These are phyloP conservation scores for Drosophila guanche DNA, from an alignment of 1,140 invertebrate species.

Conservation along the genomic window DNA sequence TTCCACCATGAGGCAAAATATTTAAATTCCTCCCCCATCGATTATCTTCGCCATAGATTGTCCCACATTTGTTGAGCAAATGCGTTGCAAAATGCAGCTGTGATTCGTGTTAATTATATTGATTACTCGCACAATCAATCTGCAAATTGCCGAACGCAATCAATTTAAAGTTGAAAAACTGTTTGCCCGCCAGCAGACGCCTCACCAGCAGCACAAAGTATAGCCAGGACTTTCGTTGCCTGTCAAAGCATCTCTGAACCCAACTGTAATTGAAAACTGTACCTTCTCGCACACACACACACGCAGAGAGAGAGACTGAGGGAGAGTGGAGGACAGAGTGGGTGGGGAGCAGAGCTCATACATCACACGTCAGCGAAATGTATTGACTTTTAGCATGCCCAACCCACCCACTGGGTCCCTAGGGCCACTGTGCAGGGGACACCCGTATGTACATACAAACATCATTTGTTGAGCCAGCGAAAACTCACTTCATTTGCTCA, in stretches of 20 bases:
- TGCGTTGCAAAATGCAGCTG: background rate
- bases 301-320: constrained; percentile 4
- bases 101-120: constrained; percentile 33
- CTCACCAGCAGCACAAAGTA: background rate
- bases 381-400: constrained; percentile 75
- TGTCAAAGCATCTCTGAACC: constrained; percentile 66
- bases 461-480: constrained; percentile 46
- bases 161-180: constrained; percentile 36
- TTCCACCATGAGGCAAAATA: background rate
- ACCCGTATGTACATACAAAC: constrained; percentile 5
- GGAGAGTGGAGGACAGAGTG: background rate
- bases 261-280: constrained; percentile 74
- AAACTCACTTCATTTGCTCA: constrained; percentile 70
- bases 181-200: constrained; percentile 7
- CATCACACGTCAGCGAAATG: constrained; percentile 66
- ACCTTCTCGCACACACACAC: constrained; percentile 43
- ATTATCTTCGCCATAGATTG: constrained; percentile 15
- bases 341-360: constrained; percentile 1
- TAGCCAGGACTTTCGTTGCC: constrained; percentile 27
- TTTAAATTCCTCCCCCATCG: constrained; percentile 1
- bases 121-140: constrained; percentile 38
- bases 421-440: constrained; percentile 3
- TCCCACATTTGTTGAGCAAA: constrained; percentile 23
- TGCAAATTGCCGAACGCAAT: constrained; percentile 52
- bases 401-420: constrained; percentile 1